phyloP scores from a whole-genome alignment of 2,888 invertebrate genomes.

The Cenopis cana region DNA sequence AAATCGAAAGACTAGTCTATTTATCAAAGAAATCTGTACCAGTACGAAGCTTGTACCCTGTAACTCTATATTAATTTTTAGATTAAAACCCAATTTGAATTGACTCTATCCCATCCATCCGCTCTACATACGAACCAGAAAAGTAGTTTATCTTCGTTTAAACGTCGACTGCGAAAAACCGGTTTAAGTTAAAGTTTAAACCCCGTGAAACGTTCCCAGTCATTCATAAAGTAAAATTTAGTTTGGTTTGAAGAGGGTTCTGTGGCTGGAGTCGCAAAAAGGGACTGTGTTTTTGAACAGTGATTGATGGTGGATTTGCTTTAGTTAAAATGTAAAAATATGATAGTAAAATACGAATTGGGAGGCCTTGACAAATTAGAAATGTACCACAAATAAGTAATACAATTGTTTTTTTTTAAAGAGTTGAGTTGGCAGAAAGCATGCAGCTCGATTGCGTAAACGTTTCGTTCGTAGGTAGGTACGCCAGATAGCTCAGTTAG shows the following conservation, averaged over 20 bases:
- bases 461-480: conserved; percentile 9
- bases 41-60: too few relatives aligned
- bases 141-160: conserved; percentile 42
- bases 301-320: conserved; percentile 32
- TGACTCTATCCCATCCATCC: conserved; percentile 20
- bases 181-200: conserved; percentile 40
- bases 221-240: conserved; percentile 40
- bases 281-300: conserved; percentile 21
- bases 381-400: not conserved
- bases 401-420: not conserved
- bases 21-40: too few relatives aligned
- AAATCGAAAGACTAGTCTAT: too few relatives aligned
- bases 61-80: not conserved
- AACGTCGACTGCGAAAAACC: conserved; percentile 38
- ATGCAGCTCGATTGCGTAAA: too few relatives aligned
- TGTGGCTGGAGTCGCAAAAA: conserved; percentile 29
- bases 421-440: too few relatives aligned
- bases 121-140: conserved; percentile 5
- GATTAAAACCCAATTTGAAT: conserved; percentile 25
- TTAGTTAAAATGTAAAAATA: conserved; percentile 14
- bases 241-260: conserved; percentile 41
- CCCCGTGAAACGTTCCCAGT: conserved; percentile 23
- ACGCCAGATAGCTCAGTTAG: too few relatives aligned
- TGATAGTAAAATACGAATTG: not conserved
- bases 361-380: not conserved